Evolutionary conservation across 2,113 vertebrate genomes (phyloP).

Genomic region (Protobothrops flavoviridis): DNA sequence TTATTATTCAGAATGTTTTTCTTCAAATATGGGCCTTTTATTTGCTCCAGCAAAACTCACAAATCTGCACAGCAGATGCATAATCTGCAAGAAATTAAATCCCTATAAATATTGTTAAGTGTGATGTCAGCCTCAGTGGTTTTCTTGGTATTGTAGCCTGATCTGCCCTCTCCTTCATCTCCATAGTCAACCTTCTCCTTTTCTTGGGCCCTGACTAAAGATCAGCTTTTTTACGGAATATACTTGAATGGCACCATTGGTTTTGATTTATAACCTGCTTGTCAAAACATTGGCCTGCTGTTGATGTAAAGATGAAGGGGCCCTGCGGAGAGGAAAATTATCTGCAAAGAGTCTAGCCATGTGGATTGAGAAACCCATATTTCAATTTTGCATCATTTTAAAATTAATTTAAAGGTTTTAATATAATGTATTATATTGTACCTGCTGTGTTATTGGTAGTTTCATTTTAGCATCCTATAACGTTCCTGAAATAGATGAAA

Average conservation of each 20-base stretch:
- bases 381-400: not conserved
- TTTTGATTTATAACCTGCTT: not conserved
- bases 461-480: not conserved
- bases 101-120: not conserved
- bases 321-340: not conserved
- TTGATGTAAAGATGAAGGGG: not conserved
- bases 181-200: not conserved
- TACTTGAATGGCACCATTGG: not conserved
- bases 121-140: not conserved
- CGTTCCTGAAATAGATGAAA: constrained; percentile 18
- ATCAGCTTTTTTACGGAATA: not conserved
- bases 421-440: not conserved
- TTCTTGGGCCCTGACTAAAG: not conserved
- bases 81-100: not conserved
- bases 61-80: not conserved
- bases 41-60: not conserved
- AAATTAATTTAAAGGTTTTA: not conserved
- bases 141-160: not conserved
- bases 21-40: not conserved
- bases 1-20: not conserved
- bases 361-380: not conserved
- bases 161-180: not conserved
- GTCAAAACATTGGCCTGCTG: not conserved
- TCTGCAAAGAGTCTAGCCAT: not conserved
- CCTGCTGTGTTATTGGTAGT: not conserved